phyloP scores from a whole-genome alignment of 2,113 vertebrate species.

The Prochilodus magdalenae region DNA sequence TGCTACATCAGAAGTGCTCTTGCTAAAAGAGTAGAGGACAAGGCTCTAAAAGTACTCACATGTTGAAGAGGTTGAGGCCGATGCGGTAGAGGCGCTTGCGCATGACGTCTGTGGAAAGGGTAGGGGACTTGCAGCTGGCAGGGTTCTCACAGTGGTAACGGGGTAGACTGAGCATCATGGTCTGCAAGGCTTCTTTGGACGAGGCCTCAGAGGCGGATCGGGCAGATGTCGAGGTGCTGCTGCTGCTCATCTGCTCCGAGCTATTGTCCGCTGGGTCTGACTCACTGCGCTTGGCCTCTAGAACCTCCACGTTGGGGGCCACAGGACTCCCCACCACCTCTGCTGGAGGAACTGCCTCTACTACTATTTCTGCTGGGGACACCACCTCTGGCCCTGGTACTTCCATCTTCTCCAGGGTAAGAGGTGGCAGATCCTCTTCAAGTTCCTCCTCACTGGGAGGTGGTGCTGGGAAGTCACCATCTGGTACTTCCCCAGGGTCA shows the following conservation, averaged over 20 bases:
- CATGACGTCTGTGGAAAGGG: constrained; percentile 95
- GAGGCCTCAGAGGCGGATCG: constrained; percentile 87
- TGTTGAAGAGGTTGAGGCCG: constrained; percentile 97
- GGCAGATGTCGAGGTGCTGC: constrained; percentile 90
- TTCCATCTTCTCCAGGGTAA: constrained; percentile 68
- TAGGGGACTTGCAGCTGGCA: constrained; percentile 93
- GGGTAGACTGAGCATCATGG: constrained; percentile 96
- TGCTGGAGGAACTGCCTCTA: constrained; percentile 33
- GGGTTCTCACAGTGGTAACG: constrained; percentile 98
- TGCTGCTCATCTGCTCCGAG: constrained; percentile 92
- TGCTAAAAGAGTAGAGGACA: not conserved
- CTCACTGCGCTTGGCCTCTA: constrained; percentile 78
- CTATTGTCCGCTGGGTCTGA: constrained; percentile 85
- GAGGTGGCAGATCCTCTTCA: constrained; percentile 61
- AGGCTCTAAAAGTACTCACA: constrained; percentile 81
- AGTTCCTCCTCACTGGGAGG: constrained; percentile 76
- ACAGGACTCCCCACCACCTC: constrained; percentile 22
- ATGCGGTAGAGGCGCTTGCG: constrained; percentile 97
- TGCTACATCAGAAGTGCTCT: not conserved
- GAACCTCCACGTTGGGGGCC: constrained; percentile 63
- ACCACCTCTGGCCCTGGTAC: constrained; percentile 3
- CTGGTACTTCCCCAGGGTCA: constrained; percentile 61
- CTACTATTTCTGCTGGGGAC: constrained; percentile 41
- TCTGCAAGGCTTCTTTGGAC: constrained; percentile 94
- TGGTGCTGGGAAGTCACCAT: constrained; percentile 76